Percentiles rank a stretch among this genome's conserved stretches.
phyloP scores from a whole-genome alignment of 2,797 vertebrate species.

The Ciconia nigra region DNA sequence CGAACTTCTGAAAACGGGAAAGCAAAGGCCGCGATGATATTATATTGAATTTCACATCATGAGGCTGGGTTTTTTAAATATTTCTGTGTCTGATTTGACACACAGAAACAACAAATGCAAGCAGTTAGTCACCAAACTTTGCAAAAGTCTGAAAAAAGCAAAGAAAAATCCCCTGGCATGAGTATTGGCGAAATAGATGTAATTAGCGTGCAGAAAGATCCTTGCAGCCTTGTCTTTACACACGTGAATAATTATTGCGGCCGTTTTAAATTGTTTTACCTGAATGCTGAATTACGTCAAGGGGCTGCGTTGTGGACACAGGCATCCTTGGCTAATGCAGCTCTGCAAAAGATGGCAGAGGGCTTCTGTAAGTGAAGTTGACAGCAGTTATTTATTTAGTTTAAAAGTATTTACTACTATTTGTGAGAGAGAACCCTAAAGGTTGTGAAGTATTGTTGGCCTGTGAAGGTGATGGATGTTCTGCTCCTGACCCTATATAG shows the following conservation, averaged over 20 bases:
- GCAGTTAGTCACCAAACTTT: not conserved
- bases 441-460: slow-evolving; percentile 81
- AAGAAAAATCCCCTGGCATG: slow-evolving; percentile 20
- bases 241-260: not conserved
- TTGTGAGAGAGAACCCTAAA: slow-evolving; percentile 79
- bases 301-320: not conserved
- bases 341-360: slow-evolving; percentile 72
- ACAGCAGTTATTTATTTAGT: slow-evolving; percentile 82
- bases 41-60: slow-evolving; percentile 11
- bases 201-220: slow-evolving; percentile 11
- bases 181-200: not conserved
- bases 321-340: slow-evolving; percentile 50
- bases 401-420: slow-evolving; percentile 83
- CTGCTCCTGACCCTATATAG: slow-evolving; percentile 80
- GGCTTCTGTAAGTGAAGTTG: slow-evolving; percentile 76
- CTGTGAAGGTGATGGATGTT: slow-evolving; percentile 83
- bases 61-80: not conserved
- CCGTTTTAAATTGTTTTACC: slow-evolving; percentile 41
- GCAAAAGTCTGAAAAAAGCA: slow-evolving; percentile 24
- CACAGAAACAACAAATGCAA: not conserved
- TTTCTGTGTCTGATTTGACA: not conserved
- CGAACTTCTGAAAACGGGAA: slow-evolving; percentile 24
- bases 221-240: not conserved
- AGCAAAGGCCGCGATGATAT: slow-evolving; percentile 15
- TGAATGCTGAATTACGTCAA: not conserved